Conservation (phyloP, 92 coral and sea anemone species). For the Actinostola sp. region DNA sequence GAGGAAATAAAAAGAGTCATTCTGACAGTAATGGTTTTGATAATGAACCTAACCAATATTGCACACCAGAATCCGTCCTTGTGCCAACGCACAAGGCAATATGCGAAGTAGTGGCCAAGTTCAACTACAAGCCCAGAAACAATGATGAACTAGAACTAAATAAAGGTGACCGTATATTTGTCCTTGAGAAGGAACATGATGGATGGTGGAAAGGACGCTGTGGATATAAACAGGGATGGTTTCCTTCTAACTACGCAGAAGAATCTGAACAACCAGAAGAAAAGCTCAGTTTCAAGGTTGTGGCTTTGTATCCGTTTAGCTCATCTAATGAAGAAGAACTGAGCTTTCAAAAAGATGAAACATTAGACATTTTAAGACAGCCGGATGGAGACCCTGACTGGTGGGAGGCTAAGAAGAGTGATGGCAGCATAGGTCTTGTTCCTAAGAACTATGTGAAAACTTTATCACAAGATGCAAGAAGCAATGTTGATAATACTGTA, state of each 20-base stretch:
- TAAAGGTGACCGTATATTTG: conserved; percentile 80
- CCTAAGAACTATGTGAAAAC: conserved; percentile 91
- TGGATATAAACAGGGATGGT: conserved; percentile 82
- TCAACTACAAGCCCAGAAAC: conserved; percentile 74
- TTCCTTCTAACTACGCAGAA: conserved; percentile 86
- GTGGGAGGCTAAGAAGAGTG: conserved; percentile 92
- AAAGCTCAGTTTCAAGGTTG: conserved; percentile 67
- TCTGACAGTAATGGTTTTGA: conserved; percentile 53
- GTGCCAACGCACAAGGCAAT: conserved; percentile 51
- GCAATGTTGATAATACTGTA: neutral
- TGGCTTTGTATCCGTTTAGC: conserved; percentile 81
- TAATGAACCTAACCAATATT: conserved; percentile 75
- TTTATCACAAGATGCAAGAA: conserved; percentile 46
- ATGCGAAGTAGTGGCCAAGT: conserved; percentile 81
- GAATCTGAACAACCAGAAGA: conserved; percentile 46
- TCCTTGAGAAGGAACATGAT: conserved; percentile 91
- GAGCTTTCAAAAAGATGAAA: conserved; percentile 83
- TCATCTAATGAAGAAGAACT: conserved; percentile 83
- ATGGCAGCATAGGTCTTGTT: conserved; percentile 86
- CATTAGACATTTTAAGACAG: conserved; percentile 82
- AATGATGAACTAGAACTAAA: conserved; percentile 89
- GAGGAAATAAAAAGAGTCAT: conserved; percentile 52
- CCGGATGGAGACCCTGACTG: conserved; percentile 97
- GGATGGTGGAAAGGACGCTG: conserved; percentile 98
- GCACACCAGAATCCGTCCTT: conserved; percentile 80